phyloP scores from a whole-genome alignment of 2,113 vertebrate genomes.

The Meriones unguiculatus region DNA sequence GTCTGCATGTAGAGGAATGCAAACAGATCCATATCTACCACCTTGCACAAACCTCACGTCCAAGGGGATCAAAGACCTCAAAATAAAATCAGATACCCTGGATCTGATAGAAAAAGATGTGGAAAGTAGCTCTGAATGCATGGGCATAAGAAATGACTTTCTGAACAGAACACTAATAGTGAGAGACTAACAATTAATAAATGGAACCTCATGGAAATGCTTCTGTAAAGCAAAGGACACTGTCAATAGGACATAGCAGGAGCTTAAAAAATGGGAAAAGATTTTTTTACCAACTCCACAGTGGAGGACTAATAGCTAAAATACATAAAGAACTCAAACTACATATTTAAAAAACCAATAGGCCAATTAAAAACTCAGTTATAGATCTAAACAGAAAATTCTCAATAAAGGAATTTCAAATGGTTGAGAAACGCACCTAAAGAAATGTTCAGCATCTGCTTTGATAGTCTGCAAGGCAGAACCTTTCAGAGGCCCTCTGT shows the following conservation, averaged over 20 bases:
- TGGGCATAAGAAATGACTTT: neutral
- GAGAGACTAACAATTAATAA: neutral
- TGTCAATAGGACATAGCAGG: neutral
- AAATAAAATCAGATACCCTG: neutral
- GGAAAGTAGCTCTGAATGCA: neutral
- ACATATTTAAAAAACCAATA: neutral
- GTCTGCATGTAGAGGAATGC: neutral
- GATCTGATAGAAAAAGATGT: neutral
- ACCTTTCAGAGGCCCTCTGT: too few relatives aligned
- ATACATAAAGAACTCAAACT: neutral
- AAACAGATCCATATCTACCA: neutral
- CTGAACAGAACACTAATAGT: neutral
- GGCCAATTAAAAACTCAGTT: neutral
- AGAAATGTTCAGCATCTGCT: neutral
- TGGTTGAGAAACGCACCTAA: neutral
- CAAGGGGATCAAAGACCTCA: neutral
- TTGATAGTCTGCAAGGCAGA: too few relatives aligned
- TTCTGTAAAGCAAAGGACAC: neutral
- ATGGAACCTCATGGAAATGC: neutral
- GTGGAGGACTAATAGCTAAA: neutral
- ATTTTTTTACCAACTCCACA: neutral
- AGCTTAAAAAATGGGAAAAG: neutral
- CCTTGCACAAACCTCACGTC: neutral
- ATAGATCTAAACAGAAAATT: neutral
- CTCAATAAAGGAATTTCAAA: neutral